Evolutionary conservation across 2,888 invertebrate species (phyloP).

Genomic region (Andrena trimmerana): DNA sequence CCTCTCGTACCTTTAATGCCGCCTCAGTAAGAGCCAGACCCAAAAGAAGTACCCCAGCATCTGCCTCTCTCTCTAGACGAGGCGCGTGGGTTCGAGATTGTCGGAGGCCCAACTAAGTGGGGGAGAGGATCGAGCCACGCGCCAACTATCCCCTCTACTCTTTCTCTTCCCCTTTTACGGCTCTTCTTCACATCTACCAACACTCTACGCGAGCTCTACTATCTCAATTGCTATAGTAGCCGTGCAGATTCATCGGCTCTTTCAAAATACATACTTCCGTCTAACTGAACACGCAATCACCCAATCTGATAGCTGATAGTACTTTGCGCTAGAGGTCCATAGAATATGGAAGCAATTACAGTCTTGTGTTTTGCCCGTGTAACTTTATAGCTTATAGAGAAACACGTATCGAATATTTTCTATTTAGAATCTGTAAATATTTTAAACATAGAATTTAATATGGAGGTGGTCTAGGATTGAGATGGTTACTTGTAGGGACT

Average conservation of each 20-base stretch:
- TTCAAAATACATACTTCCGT: background rate
- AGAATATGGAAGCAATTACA: background rate
- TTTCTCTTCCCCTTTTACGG: constrained; percentile 48
- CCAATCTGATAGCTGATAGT: background rate
- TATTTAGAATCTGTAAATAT: too few relatives aligned
- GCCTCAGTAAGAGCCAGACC: constrained; percentile 69
- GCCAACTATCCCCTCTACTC: constrained; percentile 78
- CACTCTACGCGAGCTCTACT: background rate
- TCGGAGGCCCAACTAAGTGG: constrained; percentile 44
- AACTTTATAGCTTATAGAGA: too few relatives aligned
- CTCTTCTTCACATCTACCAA: constrained; percentile 8
- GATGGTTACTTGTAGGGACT: too few relatives aligned
- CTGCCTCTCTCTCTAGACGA: constrained; percentile 62
- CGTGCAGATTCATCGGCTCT: background rate
- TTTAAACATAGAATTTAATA: too few relatives aligned
- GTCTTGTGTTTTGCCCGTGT: too few relatives aligned
- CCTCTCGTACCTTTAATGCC: constrained; percentile 72
- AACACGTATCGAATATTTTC: too few relatives aligned
- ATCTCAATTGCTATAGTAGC: background rate
- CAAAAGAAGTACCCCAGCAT: constrained; percentile 69
- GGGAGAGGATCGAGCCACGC: constrained; percentile 78
- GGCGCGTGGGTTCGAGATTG: constrained; percentile 64
- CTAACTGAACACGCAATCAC: background rate
- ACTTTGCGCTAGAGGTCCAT: background rate
- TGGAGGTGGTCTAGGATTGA: too few relatives aligned